Conservation (phyloP, 2,113 vertebrate genomes). For the Gambusia holbrooki region DNA sequence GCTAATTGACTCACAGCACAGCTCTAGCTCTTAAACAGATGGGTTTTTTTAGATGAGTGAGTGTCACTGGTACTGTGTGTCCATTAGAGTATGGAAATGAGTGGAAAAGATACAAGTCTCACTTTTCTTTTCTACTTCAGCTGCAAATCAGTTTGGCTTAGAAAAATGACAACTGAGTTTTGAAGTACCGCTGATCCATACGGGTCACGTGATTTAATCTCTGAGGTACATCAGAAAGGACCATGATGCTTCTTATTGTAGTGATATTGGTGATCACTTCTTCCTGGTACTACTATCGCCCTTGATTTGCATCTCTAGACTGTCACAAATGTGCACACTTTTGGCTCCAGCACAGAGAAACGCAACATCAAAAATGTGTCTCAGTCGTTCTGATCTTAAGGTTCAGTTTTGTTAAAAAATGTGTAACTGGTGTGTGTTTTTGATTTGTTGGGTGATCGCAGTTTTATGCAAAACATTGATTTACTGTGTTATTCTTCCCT, state of each 20-base stretch:
- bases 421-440: neutral
- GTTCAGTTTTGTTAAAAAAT: neutral
- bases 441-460: neutral
- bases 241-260: neutral
- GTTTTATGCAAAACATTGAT: neutral
- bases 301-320: neutral
- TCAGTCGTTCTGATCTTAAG: neutral
- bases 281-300: neutral
- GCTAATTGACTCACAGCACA: constrained; percentile 1
- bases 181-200: constrained; percentile 8
- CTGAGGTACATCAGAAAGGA: neutral
- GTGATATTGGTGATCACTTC: neutral
- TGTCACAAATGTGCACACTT: neutral
- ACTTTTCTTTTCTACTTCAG: neutral
- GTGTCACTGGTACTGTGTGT: constrained; percentile 1
- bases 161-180: neutral
- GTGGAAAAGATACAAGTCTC: neutral
- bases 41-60: neutral
- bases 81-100: neutral
- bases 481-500: neutral
- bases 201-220: neutral
- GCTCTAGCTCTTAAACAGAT: constrained; percentile 1
- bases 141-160: neutral
- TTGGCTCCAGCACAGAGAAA: neutral
- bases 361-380: neutral